A percentile compares a stretch with the other conserved stretches of the same genome.
Conservation (phyloP, 2,888 invertebrate species). For the Drosophila dives region DNA sequence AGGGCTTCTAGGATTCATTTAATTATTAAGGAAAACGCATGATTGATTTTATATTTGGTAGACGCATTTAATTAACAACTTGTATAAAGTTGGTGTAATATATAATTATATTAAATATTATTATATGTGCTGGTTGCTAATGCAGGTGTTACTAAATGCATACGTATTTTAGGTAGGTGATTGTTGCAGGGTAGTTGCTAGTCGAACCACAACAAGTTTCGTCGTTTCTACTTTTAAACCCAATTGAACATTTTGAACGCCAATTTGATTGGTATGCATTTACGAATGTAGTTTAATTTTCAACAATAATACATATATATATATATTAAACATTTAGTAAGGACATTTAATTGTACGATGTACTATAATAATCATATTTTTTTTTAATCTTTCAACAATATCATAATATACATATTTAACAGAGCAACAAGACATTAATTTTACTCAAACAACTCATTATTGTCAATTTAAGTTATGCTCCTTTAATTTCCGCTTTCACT, state of each 20-base stretch:
- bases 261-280: slow-evolving; percentile 30
- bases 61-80: slow-evolving; percentile 16
- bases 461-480: slow-evolving; percentile 44
- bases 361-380: slow-evolving; percentile 2
- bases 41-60: not conserved
- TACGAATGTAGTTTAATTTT: slow-evolving; percentile 16
- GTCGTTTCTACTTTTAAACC: not conserved
- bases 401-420: slow-evolving; percentile 23
- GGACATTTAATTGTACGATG: slow-evolving; percentile 13
- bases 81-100: not conserved
- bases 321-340: slow-evolving; percentile 34
- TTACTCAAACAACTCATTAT: slow-evolving; percentile 39
- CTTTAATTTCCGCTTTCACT: not conserved
- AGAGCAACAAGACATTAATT: slow-evolving; percentile 35
- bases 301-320: slow-evolving; percentile 39
- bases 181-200: not conserved
- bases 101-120: not conserved
- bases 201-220: not conserved
- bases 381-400: slow-evolving; percentile 34
- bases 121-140: slow-evolving; percentile 1
- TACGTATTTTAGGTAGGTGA: not conserved
- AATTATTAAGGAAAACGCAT: not conserved
- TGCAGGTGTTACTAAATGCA: not conserved
- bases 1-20: not conserved
- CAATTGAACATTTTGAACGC: slow-evolving; percentile 22